Evolutionary conservation across 1,140 invertebrate genomes (phyloP), one percentile per base, ranked within the genome.

Genomic region (Orchestia grillus): DNA sequence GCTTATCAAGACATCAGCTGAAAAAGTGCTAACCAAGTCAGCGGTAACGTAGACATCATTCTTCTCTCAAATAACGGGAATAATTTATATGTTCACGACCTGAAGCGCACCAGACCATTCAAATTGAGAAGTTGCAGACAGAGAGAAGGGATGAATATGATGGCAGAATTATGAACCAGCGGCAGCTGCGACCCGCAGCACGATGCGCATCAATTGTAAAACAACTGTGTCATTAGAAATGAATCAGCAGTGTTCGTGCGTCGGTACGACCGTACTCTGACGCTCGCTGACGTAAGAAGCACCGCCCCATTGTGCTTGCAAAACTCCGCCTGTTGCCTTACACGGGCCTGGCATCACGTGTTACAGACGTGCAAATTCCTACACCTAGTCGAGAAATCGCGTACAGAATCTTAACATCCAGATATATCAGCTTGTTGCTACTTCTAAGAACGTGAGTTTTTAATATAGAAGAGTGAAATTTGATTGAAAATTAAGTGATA

Each of bases 171-270:
- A 36, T 23, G 62, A 77, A 77, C 62, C 28, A 77, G 62, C 62
- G 28, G 62, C 62, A 15, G 62, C 62, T 77, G 62, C 36, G 62
- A 77, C 62, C 62, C 62, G 62, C 62, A 77, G 62, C 62, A 77
- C 28, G 15, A 28, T 28, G 88, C 41, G 43, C 41, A 42, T 90
- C 88, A 90, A 23, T 44, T 43, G n/a, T 90, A 90, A 8, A 90
- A 90, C 88, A 90, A 42, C 92, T 47, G 11, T 94, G 92, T 94
- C 92, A 94, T 94, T 94, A 94, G 11, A n/a, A 94, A 94, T 94
- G 92, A 94, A 94, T 94, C 92, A 94, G 92, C 92, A 3, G 43
- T 40, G 92, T 47, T 94, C 8, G 92, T 94, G 43, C 36, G 92
- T 94, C 11, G 11, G 44, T 94, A 44, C 44, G 92, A 44, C 41